Base-by-base conservation (phyloP, 2,797 vertebrate species). In the Melanotaenia boesemani region DNA sequence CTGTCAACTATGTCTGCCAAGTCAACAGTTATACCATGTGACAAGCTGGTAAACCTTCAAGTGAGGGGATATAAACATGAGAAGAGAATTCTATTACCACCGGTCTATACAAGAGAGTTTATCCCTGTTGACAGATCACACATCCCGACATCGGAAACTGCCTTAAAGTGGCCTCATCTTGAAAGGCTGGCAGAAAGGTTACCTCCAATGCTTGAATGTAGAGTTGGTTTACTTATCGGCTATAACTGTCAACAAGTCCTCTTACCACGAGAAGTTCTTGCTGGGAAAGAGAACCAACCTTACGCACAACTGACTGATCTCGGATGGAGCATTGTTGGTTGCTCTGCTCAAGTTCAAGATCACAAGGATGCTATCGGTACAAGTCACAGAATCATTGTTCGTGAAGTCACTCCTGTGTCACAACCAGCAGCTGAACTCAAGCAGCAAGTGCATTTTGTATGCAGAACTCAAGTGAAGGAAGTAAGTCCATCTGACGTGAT, bases 351-450 rank as follows among this genome's bases (percentile, higher is more conserved):
- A 37, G 34, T 60, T 57, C 28, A 59, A 36, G 13, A 60, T 60
- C 9, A 60, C n/a, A 37, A 37, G 22, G 58, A 60, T 39, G 11
- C 2, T 2, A 60, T 39, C 6, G 58, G 58, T 1, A 60, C 32
- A 60, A 37, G 34, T 37, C 58, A 61, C 59, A 61, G 59, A 39
- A 24, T 61, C 18, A 61, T 61, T 39, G 59, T 61, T 36, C 30
- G 30, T 59, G 30, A 60, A 22, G 57, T 60, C 22, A 36, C n/a
- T 36, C 34, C 57, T n/a, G 57, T 37, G 4, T 22, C 6, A 36
- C 32, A 60, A 60, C 57, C 10, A 60, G 1, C 20, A 18, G 57
- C 13, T n/a, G 9, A 37, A 11, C 34, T 44, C 61, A 26, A 46
- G 9, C 24, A 55, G 4, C 3, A 44, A 63, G 39, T 44, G 8